Base-by-base conservation (phyloP, 2,888 invertebrate species). In the Adelphocoris suturalis region DNA sequence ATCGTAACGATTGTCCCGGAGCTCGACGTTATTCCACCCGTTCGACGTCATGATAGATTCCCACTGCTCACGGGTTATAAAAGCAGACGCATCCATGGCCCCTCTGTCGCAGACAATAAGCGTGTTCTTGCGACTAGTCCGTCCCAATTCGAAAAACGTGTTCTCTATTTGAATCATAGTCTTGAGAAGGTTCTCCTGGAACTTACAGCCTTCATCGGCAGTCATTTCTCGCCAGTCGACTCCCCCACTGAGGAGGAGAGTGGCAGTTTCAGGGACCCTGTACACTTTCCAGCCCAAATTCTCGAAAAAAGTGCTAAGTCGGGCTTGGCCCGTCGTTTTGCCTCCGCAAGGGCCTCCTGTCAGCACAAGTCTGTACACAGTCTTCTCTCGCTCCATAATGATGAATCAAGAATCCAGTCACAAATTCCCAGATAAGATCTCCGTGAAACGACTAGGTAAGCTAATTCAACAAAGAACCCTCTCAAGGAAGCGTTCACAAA, bases 251-350 rank as follows among this genome's bases (percentile, higher is more conserved):
- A 93, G 96, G 93, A 99, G 96, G 94, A 99, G 97, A 94, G 98
- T 98, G 94, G 99, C 99, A 94, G 99, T 98, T 96, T 99, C 99
- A 94, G 99, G 99, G 94, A 99, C 99, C 94, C 99, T 97, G 96
- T 98, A 99, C 94, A 91, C 91, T 97, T 99, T 99, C 99, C 99
- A 99, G 94, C 99, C 99, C 92, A 99, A 95, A 94, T 98, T 99
- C 94, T 99, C 99, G 94, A 99, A 99, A 95, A 99, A 99, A 91
- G 98, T 98, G 94, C 98, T 97, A 92, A 99, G 95, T 92, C 99
- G 95, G 84, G 98, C 96, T 94, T 99, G 98, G 86, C 99, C 99
- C 55, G 99, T 99, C 91, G 99, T 99, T 95, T 99, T 99, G 91
- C 99, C 99, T 92, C 99, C 99, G 94, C 99, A 99, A 92, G 99